Evolutionary conservation across 2,113 vertebrate species (phyloP), one percentile per base, ranked within the genome.

Genomic region (Sylvia atricapilla): DNA sequence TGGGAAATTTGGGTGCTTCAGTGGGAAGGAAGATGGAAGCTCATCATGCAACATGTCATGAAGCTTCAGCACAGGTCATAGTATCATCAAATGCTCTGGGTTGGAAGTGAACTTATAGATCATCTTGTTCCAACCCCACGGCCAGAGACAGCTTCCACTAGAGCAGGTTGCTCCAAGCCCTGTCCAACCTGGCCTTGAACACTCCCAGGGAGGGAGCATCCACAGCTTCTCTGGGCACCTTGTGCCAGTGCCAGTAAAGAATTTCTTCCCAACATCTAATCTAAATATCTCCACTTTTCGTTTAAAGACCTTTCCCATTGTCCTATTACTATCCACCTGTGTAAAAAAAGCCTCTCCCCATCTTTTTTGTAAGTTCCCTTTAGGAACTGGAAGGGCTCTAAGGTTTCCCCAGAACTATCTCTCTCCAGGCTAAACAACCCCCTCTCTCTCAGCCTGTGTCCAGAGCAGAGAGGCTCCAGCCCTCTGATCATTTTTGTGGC

Each of bases 21-120:
- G 13, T 13, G 50, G 31, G 44, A 66, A 22, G 37, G 37, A 53
- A 66, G 46, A 37, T 0, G 1, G 55, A 58, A 82, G 22, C 18
- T 84, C 41, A 43, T 22, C 9, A 10, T 21, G 33, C 10, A 22
- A 12, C 0, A 0, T 17, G 10, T 10, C 1, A 1, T 35, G 30
- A 3, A 8, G 56, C 35, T 78, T 75, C 63, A 85, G 62, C 49
- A 84, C 43, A 82, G 46, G 39, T 75, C 28, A 35, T 4, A 55
- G 30, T n/a, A 43, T 49, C 41, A 76, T 35, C 4, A 30, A 15
- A 76, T 19, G 7, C 6, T 49, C 43, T 69, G 43, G 27, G 15
- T 17, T 69, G 49, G 35, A 77, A 77, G 8, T 31, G 22, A 49
- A 21, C 30, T 43, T 28, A 35, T 0, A 33, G 22, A 63, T 11